A percentile compares a stretch with the other conserved stretches of the same genome.
Conservation (phyloP, 2,797 vertebrate species). For the Enteromius fasciolatus region DNA sequence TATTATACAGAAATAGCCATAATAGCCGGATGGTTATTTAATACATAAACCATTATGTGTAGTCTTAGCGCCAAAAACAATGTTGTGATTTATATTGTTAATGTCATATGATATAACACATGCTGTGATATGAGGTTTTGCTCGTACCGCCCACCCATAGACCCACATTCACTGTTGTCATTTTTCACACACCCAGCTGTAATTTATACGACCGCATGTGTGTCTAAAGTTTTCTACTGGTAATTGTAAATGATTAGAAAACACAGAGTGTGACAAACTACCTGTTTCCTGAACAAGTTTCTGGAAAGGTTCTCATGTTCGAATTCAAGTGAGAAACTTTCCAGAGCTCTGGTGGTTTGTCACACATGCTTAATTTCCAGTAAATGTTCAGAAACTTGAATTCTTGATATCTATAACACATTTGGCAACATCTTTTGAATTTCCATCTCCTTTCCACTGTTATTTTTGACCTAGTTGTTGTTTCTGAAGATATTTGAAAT, state of each 20-base stretch:
- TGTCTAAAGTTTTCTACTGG: not conserved
- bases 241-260: conserved; percentile 15
- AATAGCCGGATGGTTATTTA: not conserved
- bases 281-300: conserved; percentile 16
- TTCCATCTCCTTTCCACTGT: not conserved
- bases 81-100: not conserved
- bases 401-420: not conserved
- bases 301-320: conserved; percentile 11
- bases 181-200: conserved; percentile 1
- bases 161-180: not conserved
- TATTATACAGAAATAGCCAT: not conserved
- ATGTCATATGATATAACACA: not conserved
- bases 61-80: not conserved
- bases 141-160: not conserved
- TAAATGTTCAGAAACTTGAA: not conserved
- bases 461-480: not conserved
- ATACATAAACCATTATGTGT: not conserved
- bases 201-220: not conserved
- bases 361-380: conserved; percentile 1
- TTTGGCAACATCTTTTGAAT: not conserved
- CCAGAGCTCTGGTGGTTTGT: conserved; percentile 4
- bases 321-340: not conserved
- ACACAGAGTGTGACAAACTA: conserved; percentile 18
- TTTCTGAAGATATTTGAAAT: not conserved
- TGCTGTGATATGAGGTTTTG: not conserved